A percentile compares a stretch with the other conserved stretches of the same genome.
Evolutionary conservation across 2,113 vertebrate species (phyloP).

Genomic region (Noctilio leporinus): DNA sequence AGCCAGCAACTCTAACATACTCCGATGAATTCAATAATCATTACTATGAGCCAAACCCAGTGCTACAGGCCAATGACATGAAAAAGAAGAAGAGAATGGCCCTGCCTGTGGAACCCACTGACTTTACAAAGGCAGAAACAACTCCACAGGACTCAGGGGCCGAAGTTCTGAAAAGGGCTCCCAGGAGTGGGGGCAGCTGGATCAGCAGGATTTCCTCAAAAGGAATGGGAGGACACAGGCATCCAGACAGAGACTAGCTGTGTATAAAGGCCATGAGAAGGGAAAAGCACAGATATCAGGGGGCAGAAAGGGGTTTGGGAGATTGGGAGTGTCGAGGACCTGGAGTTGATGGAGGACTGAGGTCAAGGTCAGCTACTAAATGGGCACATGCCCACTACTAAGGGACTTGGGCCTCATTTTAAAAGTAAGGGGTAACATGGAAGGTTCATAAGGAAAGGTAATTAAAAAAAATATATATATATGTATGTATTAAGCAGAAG

Average conservation of each 20-base stretch:
- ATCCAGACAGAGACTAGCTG: not conserved
- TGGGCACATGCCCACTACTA: fast-evolving
- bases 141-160: not conserved
- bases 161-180: not conserved
- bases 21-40: not conserved
- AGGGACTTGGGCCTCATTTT: not conserved
- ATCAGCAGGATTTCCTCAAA: not conserved
- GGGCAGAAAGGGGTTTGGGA: not conserved
- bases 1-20: not conserved
- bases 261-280: not conserved
- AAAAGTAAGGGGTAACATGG: not conserved
- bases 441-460: not conserved
- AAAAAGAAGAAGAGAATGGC: not conserved
- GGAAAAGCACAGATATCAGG: not conserved
- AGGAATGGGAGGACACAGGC: not conserved
- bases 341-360: not conserved
- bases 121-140: not conserved
- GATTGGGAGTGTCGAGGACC: not conserved
- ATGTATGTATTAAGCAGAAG: no score
- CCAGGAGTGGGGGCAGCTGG: not conserved
- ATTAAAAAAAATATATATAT: no score
- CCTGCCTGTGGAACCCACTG: not conserved
- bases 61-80: not conserved
- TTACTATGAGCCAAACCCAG: not conserved
- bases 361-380: not conserved